A percentile compares a stretch with the other conserved stretches of the same genome.
These are phyloP conservation scores for Oxyteleia sp. DNA, from an alignment of 2,888 invertebrate species.

Conservation along the genomic window DNA sequence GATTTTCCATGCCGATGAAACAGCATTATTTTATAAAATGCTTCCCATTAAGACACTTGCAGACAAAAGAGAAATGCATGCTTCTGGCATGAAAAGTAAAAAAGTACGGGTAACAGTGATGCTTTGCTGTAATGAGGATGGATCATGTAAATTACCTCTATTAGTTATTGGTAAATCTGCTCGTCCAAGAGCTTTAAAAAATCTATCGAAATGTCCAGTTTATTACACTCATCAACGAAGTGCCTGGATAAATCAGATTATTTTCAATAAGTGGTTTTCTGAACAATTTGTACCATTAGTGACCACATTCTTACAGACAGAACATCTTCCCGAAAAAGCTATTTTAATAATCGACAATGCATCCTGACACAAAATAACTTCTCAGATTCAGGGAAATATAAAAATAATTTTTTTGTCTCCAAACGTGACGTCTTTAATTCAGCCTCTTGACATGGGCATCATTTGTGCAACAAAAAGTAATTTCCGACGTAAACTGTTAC, in stretches of 20 bases:
- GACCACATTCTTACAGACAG: conserved; percentile 40
- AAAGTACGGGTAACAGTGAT: conserved; percentile 75
- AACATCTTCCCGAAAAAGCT: conserved; percentile 29
- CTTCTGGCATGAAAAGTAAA: conserved; percentile 72
- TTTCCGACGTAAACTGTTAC: background rate
- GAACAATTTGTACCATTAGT: conserved; percentile 73
- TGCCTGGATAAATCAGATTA: conserved; percentile 73
- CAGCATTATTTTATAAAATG: conserved; percentile 72
- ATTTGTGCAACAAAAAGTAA: conserved; percentile 44
- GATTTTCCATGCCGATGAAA: conserved; percentile 76
- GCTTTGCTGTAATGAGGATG: conserved; percentile 74
- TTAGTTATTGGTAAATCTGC: conserved; percentile 76
- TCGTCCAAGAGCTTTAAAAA: conserved; percentile 73
- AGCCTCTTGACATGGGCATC: conserved; percentile 63
- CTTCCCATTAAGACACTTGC: conserved; percentile 62
- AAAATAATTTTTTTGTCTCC: conserved; percentile 57
- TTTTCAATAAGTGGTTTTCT: conserved; percentile 74
- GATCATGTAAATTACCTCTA: conserved; percentile 69
- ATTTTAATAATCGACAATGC: no score
- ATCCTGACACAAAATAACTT: conserved; percentile 20
- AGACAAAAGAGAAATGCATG: conserved; percentile 30
- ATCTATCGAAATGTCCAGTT: conserved; percentile 31
- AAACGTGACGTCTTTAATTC: conserved; percentile 53
- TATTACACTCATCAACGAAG: conserved; percentile 70
- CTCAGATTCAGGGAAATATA: conserved; percentile 14